A percentile compares a stretch with the other conserved stretches of the same genome.
Conservation (phyloP, 2,113 vertebrate species). For the Gymnarchus niloticus region DNA sequence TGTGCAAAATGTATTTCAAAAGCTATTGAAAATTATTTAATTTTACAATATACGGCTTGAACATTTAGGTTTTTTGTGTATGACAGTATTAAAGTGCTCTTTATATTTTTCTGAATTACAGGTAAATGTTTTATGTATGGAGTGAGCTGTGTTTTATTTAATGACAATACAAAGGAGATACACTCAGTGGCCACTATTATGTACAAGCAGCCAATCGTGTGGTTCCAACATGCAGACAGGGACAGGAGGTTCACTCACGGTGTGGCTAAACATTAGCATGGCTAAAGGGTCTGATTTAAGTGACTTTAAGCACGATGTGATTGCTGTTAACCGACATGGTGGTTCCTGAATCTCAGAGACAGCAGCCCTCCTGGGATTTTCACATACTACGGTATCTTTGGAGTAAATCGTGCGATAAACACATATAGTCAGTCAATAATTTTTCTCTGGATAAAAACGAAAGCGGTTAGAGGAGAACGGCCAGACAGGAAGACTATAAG, state of each 20-base stretch:
- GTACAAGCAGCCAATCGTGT: not conserved
- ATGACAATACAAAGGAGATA: not conserved
- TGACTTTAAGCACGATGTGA: not conserved
- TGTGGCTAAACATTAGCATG: not conserved
- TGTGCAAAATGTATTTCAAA: not conserved
- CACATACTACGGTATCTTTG: not conserved
- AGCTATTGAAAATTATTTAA: no score
- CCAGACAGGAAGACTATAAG: no score
- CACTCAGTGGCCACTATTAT: not conserved
- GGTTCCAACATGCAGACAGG: not conserved
- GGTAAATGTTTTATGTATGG: not conserved
- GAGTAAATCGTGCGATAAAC: no score
- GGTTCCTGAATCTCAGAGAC: not conserved
- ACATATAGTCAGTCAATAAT: not conserved
- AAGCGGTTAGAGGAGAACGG: no score
- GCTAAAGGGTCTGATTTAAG: not conserved
- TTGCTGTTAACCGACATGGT: not conserved
- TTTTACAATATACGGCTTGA: not conserved
- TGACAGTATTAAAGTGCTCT: not conserved
- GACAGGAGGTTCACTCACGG: not conserved
- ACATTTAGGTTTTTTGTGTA: not conserved
- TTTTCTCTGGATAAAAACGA: not conserved
- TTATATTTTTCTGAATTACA: not conserved
- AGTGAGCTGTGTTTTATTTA: not conserved
- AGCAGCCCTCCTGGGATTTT: not conserved